A percentile compares a stretch with the other conserved stretches of the same genome.
phyloP scores from a whole-genome alignment of 2,888 invertebrate species.

The Conistra vaccinii region DNA sequence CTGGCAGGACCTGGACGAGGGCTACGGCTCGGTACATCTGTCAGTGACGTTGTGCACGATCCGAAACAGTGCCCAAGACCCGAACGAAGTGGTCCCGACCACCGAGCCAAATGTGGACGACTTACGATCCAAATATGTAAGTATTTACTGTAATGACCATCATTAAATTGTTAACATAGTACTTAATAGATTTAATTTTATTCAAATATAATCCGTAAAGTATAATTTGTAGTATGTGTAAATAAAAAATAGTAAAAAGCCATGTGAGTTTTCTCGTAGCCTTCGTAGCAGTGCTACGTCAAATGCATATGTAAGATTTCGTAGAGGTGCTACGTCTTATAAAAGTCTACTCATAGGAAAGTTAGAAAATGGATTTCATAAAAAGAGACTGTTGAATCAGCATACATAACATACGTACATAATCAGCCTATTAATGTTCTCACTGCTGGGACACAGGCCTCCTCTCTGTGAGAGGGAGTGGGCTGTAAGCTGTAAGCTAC shows the following conservation, averaged over 20 bases:
- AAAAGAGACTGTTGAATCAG: too few relatives aligned
- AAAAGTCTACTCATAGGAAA: background rate
- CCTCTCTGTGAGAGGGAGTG: too few relatives aligned
- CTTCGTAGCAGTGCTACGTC: slow-evolving; percentile 19
- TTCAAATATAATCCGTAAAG: background rate
- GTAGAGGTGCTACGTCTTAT: slow-evolving; percentile 22
- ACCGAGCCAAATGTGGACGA: slow-evolving; percentile 53
- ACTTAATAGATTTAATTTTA: background rate
- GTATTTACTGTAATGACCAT: slow-evolving; percentile 48
- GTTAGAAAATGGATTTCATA: too few relatives aligned
- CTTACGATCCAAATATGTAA: slow-evolving; percentile 73
- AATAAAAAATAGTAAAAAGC: background rate
- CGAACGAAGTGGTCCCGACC: background rate
- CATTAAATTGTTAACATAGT: background rate
- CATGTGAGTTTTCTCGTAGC: slow-evolving; percentile 1
- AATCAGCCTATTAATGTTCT: too few relatives aligned
- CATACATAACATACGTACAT: too few relatives aligned
- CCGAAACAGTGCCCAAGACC: slow-evolving; percentile 49
- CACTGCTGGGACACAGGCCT: too few relatives aligned
- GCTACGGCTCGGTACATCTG: slow-evolving; percentile 81
- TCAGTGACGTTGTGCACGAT: slow-evolving; percentile 82
- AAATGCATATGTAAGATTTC: background rate
- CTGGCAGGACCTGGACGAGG: slow-evolving; percentile 82
- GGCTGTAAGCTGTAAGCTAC: too few relatives aligned
- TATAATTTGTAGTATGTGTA: background rate